Evolutionary conservation across 2,888 invertebrate genomes (phyloP).

Genomic region (Nebria brevicollis): DNA sequence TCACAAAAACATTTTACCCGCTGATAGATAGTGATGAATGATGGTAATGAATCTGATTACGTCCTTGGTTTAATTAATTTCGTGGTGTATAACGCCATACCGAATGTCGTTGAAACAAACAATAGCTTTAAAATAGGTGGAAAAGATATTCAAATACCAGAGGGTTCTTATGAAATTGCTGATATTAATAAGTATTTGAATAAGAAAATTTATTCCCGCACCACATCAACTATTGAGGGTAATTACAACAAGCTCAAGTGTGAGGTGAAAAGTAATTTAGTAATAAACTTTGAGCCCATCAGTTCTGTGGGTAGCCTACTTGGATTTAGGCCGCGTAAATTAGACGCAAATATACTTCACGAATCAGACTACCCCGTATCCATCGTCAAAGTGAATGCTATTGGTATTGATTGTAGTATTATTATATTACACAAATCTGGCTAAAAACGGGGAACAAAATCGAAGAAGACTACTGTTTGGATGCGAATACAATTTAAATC

Average conservation of each 20-base stretch:
- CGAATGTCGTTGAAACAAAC: conserved; percentile 53
- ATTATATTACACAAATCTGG: conserved; percentile 16
- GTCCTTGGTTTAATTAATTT: conserved; percentile 54
- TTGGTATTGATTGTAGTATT: conserved; percentile 52
- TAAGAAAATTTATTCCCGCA: background rate
- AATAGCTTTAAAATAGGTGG: too few species aligned
- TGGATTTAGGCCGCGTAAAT: conserved; percentile 43
- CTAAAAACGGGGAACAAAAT: background rate
- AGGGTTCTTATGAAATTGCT: conserved; percentile 48
- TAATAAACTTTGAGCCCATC: conserved; percentile 37
- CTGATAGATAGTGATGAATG: too few species aligned
- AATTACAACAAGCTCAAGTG: conserved; percentile 47
- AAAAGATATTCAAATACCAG: background rate
- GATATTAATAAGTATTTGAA: conserved; percentile 39
- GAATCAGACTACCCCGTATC: conserved; percentile 49
- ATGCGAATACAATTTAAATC: conserved; percentile 21
- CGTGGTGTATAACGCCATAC: conserved; percentile 53
- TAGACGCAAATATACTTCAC: conserved; percentile 32
- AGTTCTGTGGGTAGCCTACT: conserved; percentile 45
- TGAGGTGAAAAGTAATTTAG: conserved; percentile 30
- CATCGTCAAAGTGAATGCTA: conserved; percentile 49
- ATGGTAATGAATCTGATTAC: conserved; percentile 49
- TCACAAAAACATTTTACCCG: conserved; percentile 50
- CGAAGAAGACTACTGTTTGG: conserved; percentile 3
- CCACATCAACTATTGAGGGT: background rate